phyloP scores from a whole-genome alignment of 1,140 invertebrate species.

The Zaprionus gabonicus region DNA sequence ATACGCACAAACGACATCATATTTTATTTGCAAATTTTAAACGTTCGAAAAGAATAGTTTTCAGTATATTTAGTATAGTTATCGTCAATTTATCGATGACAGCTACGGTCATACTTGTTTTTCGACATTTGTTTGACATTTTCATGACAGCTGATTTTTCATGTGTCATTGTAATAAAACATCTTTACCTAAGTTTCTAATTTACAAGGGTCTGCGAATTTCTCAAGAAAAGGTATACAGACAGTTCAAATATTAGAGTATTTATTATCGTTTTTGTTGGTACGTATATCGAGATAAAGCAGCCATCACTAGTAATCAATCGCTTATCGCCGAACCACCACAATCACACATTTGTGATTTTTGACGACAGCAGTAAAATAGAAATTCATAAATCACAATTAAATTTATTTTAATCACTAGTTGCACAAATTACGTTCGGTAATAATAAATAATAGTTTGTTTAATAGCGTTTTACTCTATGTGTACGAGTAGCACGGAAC shows the following conservation, averaged over 20 bases:
- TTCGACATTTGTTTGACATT: neutral
- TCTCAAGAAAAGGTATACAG: neutral
- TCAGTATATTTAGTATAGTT: neutral
- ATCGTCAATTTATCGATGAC: neutral
- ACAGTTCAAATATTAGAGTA: neutral
- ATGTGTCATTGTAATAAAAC: neutral
- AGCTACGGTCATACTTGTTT: neutral
- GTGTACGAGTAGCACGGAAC: constrained; percentile 56
- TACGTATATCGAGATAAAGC: neutral
- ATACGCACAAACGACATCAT: neutral
- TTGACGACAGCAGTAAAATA: constrained; percentile 54
- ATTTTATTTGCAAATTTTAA: neutral
- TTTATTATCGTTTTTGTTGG: constrained; percentile 2
- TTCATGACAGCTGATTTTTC: neutral
- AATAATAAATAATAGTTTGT: constrained; percentile 20
- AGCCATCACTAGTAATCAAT: constrained; percentile 14
- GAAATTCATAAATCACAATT: constrained; percentile 44
- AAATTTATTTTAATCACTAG: constrained; percentile 37
- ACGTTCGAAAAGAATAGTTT: neutral
- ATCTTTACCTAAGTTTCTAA: neutral
- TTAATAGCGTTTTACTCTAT: constrained; percentile 1
- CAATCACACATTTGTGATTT: constrained; percentile 46
- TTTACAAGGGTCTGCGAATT: neutral
- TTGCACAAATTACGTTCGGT: constrained; percentile 38
- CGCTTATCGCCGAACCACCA: constrained; percentile 36